These are phyloP conservation scores for Vombatus ursinus DNA, from an alignment of 2,113 vertebrate species.

Conservation along the genomic window DNA sequence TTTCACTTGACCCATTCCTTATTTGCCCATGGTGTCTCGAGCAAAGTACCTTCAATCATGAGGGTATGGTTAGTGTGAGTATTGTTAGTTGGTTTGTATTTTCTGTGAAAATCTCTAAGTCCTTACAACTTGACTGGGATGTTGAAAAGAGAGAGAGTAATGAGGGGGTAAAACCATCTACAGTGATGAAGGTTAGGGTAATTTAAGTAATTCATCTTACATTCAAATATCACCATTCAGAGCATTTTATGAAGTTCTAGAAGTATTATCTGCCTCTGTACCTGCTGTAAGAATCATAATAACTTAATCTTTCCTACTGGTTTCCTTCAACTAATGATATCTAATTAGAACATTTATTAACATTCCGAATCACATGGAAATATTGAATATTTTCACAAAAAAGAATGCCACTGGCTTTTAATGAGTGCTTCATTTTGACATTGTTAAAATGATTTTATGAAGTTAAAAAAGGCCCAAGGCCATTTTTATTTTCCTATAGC, in stretches of 20 bases:
- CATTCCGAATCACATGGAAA: constrained; percentile 39
- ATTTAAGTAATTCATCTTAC: background rate
- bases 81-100: background rate
- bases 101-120: background rate
- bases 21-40: background rate
- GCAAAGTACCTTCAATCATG: background rate
- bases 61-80: background rate
- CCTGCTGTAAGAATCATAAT: background rate
- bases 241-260: background rate
- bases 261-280: background rate
- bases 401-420: constrained; percentile 40
- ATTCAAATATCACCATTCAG: background rate
- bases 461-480: background rate
- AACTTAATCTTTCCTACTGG: background rate
- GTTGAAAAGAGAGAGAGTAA: background rate
- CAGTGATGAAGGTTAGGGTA: background rate
- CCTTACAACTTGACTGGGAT: background rate
- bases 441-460: background rate
- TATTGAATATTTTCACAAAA: background rate
- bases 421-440: constrained; percentile 38
- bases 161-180: background rate
- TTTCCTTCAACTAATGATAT: constrained; percentile 33
- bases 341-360: constrained; percentile 30
- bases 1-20: background rate
- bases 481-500: constrained; percentile 47